A percentile compares a stretch with the other conserved stretches of the same genome.
These are phyloP conservation scores for Ianthella basta DNA, from an alignment of 37 sponge, comb jelly and placozoan genomes.

Conservation along the genomic window DNA sequence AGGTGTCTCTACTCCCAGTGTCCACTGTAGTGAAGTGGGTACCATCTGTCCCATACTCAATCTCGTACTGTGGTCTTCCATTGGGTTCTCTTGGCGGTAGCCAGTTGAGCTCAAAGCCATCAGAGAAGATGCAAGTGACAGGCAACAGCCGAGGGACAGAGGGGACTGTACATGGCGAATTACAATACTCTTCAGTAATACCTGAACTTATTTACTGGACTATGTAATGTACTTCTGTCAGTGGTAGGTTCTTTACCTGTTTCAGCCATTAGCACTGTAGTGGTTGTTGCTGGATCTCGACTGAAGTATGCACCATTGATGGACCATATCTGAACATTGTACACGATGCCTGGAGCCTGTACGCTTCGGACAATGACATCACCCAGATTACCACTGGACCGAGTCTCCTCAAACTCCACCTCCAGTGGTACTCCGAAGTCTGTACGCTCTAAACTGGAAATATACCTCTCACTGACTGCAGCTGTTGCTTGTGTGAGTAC, in stretches of 20 bases:
- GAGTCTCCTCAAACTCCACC: slow-evolving; percentile 17
- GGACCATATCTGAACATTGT: neutral
- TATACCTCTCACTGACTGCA: neutral
- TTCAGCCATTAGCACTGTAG: too few relatives aligned
- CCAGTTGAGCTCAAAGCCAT: slow-evolving; percentile 37
- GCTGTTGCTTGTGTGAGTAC: neutral
- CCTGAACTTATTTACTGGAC: neutral
- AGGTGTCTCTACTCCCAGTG: neutral
- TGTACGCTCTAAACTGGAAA: neutral
- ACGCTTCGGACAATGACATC: neutral
- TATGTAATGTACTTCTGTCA: neutral
- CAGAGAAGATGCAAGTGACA: slow-evolving; percentile 14
- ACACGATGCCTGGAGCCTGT: neutral
- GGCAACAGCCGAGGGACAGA: neutral
- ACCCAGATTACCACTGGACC: neutral
- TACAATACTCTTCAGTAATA: neutral
- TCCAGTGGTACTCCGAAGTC: slow-evolving; percentile 18
- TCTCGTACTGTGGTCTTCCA: slow-evolving; percentile 5
- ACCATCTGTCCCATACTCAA: slow-evolving; percentile 24
- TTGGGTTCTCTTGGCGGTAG: slow-evolving; percentile 28
- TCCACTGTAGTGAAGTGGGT: neutral
- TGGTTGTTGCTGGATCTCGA: neutral
- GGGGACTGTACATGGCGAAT: neutral
- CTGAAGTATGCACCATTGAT: neutral
- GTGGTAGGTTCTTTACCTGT: too few relatives aligned